These are phyloP conservation scores for Asteroscopus sphinx DNA, from an alignment of 2,888 invertebrate species.

Conservation along the genomic window DNA sequence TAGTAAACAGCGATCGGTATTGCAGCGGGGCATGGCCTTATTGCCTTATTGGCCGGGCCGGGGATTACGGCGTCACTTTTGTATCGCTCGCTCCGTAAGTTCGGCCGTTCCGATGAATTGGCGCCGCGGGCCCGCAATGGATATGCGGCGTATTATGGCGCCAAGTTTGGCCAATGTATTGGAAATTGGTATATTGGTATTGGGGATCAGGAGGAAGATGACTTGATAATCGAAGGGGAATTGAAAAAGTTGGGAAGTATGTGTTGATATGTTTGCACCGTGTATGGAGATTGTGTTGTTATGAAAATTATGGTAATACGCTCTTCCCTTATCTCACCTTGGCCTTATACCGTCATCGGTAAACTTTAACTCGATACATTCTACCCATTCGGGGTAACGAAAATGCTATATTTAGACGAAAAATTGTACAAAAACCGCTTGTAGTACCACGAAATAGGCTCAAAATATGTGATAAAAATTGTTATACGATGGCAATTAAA, in stretches of 20 bases:
- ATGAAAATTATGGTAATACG: not conserved
- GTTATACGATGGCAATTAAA: no score
- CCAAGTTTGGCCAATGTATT: slow-evolving; percentile 44
- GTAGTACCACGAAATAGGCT: no score
- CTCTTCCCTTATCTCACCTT: no score
- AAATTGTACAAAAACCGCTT: no score
- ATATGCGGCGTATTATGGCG: slow-evolving; percentile 21
- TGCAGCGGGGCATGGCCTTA: slow-evolving; percentile 39
- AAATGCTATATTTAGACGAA: no score
- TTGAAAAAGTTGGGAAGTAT: slow-evolving; percentile 45
- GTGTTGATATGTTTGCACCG: slow-evolving; percentile 4
- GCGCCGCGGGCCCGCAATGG: slow-evolving; percentile 36
- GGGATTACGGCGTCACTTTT: slow-evolving; percentile 44
- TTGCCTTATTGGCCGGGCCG: slow-evolving; percentile 44
- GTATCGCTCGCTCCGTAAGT: slow-evolving; percentile 49
- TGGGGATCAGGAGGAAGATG: slow-evolving; percentile 37
- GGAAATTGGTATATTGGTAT: slow-evolving; percentile 52
- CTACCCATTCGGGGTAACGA: no score
- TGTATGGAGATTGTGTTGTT: not conserved
- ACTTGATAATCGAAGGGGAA: slow-evolving; percentile 45
- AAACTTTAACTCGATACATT: no score
- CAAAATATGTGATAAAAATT: no score
- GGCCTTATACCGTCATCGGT: no score
- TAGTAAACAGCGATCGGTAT: slow-evolving; percentile 49
- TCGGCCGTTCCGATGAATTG: slow-evolving; percentile 46